Conservation (phyloP, 2,888 invertebrate species). For the Andrena minutula region DNA sequence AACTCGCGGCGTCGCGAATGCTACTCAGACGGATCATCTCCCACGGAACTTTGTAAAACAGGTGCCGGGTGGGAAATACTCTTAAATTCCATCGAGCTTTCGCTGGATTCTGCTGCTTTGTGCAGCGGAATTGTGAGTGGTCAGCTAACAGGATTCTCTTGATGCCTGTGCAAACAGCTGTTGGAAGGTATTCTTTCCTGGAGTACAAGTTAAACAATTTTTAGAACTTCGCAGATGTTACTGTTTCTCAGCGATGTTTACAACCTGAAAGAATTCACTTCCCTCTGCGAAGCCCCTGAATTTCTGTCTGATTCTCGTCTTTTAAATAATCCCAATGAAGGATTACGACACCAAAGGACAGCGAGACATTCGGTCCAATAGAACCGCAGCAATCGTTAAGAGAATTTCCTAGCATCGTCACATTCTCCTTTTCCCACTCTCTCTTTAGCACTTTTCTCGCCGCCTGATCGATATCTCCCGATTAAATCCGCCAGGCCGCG, state of each 20-base stretch:
- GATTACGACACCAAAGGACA: too few species aligned
- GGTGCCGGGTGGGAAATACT: background rate
- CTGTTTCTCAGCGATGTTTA: too few species aligned
- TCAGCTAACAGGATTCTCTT: conserved; percentile 1
- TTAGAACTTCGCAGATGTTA: too few species aligned
- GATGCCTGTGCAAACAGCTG: too few species aligned
- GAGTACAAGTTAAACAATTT: too few species aligned
- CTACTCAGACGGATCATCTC: background rate
- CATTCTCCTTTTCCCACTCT: background rate
- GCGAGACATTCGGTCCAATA: too few species aligned
- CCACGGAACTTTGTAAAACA: background rate
- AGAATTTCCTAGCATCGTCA: background rate
- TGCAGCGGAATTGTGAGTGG: conserved; percentile 6
- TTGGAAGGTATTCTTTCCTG: too few species aligned
- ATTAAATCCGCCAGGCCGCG: conserved; percentile 68
- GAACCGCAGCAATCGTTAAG: too few species aligned
- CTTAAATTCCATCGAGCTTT: background rate
- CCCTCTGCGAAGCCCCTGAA: too few species aligned
- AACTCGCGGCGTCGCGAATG: background rate
- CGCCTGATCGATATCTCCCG: conserved; percentile 28
- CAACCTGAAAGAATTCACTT: too few species aligned
- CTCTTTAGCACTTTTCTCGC: background rate
- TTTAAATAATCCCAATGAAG: too few species aligned
- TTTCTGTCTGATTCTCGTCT: too few species aligned
- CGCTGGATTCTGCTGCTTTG: background rate